These are phyloP conservation scores for Oostethus manadensis DNA, from an alignment of 2,113 vertebrate species.

Conservation along the genomic window DNA sequence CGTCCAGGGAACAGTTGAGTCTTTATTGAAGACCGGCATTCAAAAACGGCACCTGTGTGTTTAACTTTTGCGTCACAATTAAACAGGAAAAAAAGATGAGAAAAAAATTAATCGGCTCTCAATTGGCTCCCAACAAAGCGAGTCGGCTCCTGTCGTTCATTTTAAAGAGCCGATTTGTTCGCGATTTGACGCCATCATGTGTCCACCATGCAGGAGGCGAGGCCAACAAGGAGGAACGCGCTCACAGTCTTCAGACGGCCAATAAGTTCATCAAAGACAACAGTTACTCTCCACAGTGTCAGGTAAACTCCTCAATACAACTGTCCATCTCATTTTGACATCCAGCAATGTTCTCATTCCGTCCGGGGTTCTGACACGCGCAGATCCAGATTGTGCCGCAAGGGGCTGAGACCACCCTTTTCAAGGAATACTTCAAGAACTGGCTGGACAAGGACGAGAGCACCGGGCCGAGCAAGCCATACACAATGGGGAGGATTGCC, in stretches of 20 bases:
- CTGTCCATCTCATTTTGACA: background rate
- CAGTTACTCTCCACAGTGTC: slow-evolving; percentile 57
- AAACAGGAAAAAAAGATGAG: no score
- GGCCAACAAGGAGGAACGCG: slow-evolving; percentile 55
- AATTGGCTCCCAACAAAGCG: no score
- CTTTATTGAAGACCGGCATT: no score
- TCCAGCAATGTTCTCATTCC: background rate
- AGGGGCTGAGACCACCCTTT: slow-evolving; percentile 63
- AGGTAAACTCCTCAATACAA: slow-evolving; percentile 46
- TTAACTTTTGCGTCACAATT: no score
- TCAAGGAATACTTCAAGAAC: slow-evolving; percentile 74
- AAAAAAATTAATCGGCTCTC: no score
- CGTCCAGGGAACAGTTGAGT: no score
- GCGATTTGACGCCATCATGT: no score
- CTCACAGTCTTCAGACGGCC: slow-evolving; percentile 29
- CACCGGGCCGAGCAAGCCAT: slow-evolving; percentile 49
- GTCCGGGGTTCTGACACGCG: background rate
- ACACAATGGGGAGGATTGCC: slow-evolving; percentile 57
- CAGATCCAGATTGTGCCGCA: slow-evolving; percentile 67
- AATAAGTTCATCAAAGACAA: slow-evolving; percentile 60
- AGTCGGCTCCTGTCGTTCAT: no score
- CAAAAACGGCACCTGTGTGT: no score
- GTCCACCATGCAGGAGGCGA: slow-evolving; percentile 38
- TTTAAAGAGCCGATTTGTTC: no score
- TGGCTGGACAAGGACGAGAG: slow-evolving; percentile 69